Evolutionary conservation across 2,797 vertebrate genomes (phyloP), one percentile per base, ranked within the genome.

Genomic region (Hipposideros larvatus): DNA sequence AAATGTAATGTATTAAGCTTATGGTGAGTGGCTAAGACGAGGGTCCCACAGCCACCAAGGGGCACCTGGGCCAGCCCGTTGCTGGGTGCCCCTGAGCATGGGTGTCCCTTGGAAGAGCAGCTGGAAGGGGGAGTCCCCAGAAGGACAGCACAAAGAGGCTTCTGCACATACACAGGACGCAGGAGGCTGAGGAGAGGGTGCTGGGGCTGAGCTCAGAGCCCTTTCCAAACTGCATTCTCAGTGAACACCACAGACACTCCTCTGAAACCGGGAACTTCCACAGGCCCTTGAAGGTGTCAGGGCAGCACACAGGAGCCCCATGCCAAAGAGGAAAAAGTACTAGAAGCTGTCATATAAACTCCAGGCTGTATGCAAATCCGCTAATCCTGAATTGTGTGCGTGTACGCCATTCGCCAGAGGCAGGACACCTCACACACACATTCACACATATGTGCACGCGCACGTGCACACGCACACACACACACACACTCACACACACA

Each of bases 261-360:
- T 13, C 41, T 18, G 46, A 78, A 48, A 68, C 46, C 16, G 63
- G 85, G 91, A 96, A 91, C 71, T 87, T 84, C 95, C 91, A 94
- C 14, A 55, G 65, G 51, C 59, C 9, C 11, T 4, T 24, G 18
- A 51, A 84, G 21, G 63, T 71, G 18, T 34, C 37, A 43, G 87
- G 26, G 34, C 31, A 24, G 31, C 7, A 31, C 11, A 13, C 7
- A 15, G 4, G 5, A 57, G 53, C 48, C n/a, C 41, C 0, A 2
- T 37, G 63, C 77, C 77, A 78, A 55, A 71, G 16, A 24, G 3
- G 21, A 78, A 41, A n/a, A 86, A n/a, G n/a, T 11, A 18, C 59
- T 16, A 22, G 68, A 73, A 93, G 73, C 26, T 11, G n/a, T 6
- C 0, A 11, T 26, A 68, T 10, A 71, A 55, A 51, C 24, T 31